Evolutionary conservation across 1,140 invertebrate genomes (phyloP), one percentile per base, ranked within the genome.

Genomic region (Magallana angulata): DNA sequence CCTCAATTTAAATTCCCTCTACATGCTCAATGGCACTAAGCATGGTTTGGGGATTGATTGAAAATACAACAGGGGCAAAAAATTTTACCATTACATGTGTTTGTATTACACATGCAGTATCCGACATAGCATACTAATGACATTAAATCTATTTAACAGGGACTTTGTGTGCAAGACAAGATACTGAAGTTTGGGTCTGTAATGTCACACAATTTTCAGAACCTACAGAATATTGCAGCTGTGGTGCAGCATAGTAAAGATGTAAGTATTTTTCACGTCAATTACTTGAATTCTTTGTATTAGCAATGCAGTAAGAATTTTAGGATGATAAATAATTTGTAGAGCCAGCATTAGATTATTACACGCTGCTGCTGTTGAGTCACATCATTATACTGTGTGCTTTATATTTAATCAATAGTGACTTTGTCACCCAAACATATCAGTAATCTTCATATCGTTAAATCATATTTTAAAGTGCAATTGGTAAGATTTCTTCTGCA

Each of bases 101-200:
- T 48, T 48, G 36, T 48, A 48, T 48, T 4, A 2, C 36, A 48
- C 36, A 48, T 48, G 36, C 36, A 48, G 36, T 48, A 48, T 48
- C 36, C 0, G 2, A 48, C 36, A 48, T 2, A 48, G 36, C 36
- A 48, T 48, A 48, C 5, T 48, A 48, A 48, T 48, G 36, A 48
- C 36, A 48, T 48, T 48, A 48, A 48, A 48, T 48, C 36, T 48
- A 48, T 90, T 96, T 90, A 95, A 71, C 92, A 98, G 97, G 97
- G 97, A n/a, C 94, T 98, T 4, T 93, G 96, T 91, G 96, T 96
- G 48, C 96, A 96, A 68, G 98, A 98, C 95, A 94, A 96, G 62
- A 95, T 98, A 7, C 90, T 97, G 1, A 96, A 97, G 91, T 98
- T 98, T 96, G 98, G 98, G n/a, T 97, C 97, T 0, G 94, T 98